phyloP scores from a whole-genome alignment of 2,888 invertebrate genomes.

The Lamproptera curius region DNA sequence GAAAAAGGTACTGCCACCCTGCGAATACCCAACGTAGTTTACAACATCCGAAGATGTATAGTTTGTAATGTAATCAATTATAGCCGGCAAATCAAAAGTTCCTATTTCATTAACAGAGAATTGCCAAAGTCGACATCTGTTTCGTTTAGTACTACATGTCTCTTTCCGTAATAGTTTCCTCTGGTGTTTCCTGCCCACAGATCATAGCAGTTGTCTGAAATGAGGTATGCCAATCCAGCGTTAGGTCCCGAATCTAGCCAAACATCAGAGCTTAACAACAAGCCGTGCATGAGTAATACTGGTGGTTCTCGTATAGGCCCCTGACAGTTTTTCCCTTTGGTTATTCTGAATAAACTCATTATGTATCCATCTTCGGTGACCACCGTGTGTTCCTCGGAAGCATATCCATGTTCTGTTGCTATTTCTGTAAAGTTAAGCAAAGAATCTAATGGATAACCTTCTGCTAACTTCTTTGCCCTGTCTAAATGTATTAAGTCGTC shows the following conservation, averaged over 20 bases:
- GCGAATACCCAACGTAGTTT: conserved; percentile 86
- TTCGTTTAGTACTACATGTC: conserved; percentile 69
- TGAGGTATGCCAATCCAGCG: conserved; percentile 74
- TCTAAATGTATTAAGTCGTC: too few species aligned
- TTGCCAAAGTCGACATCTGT: conserved; percentile 68
- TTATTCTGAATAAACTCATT: conserved; percentile 5
- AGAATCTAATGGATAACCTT: conserved; percentile 13
- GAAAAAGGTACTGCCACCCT: conserved; percentile 81
- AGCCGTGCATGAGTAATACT: conserved; percentile 85
- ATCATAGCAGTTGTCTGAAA: conserved; percentile 79
- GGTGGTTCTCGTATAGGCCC: conserved; percentile 36
- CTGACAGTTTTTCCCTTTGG: conserved; percentile 27
- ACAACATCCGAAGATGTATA: conserved; percentile 73
- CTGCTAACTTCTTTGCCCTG: too few species aligned
- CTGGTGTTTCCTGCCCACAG: too few species aligned
- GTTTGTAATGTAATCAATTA: conserved; percentile 81
- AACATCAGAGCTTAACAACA: conserved; percentile 82
- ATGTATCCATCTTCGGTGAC: conserved; percentile 6
- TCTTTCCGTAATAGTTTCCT: conserved; percentile 80
- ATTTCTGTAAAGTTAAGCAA: conserved; percentile 10
- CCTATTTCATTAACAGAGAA: conserved; percentile 88
- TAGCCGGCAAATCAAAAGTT: conserved; percentile 83
- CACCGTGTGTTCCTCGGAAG: conserved; percentile 1
- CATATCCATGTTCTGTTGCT: conserved; percentile 5
- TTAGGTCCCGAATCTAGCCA: conserved; percentile 81